Conservation (phyloP, 2,888 invertebrate species). For the Microchrysa polita region DNA sequence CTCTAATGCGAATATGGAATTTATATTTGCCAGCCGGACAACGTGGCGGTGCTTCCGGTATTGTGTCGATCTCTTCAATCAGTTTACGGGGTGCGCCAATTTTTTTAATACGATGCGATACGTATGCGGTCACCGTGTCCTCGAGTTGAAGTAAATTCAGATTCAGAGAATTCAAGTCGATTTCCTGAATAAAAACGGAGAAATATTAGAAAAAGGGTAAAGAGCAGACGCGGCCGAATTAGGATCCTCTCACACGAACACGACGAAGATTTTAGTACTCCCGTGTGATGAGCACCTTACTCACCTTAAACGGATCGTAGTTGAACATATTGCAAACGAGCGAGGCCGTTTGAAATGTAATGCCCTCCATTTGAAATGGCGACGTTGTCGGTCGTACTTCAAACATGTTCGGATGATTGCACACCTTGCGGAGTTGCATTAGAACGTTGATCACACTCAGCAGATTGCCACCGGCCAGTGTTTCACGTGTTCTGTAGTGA, state of each 20-base stretch:
- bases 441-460: slow-evolving; percentile 95
- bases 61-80: slow-evolving; percentile 74
- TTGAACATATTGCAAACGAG: slow-evolving; percentile 75
- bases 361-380: slow-evolving; percentile 88
- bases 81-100: slow-evolving; percentile 76
- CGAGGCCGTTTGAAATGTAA: slow-evolving; percentile 77
- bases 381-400: slow-evolving; percentile 95
- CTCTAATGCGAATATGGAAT: slow-evolving; percentile 68
- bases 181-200: slow-evolving; percentile 66
- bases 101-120: slow-evolving; percentile 81
- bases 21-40: slow-evolving; percentile 74
- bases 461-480: slow-evolving; percentile 90
- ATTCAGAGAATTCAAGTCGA: slow-evolving; percentile 73
- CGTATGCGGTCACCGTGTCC: slow-evolving; percentile 79
- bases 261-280: too few species aligned
- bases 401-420: slow-evolving; percentile 98
- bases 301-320: slow-evolving; percentile 79
- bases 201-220: neutral
- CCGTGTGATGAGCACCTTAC: too few species aligned
- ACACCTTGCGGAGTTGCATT: slow-evolving; percentile 97
- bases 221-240: neutral
- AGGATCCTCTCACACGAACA: neutral
- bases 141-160: slow-evolving; percentile 74
- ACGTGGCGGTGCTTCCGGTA: slow-evolving; percentile 70
- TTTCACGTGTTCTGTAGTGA: slow-evolving; percentile 89